A percentile compares a stretch with the other conserved stretches of the same genome.
Evolutionary conservation across 2,888 invertebrate species (phyloP).

Genomic region (Acronicta leporina): DNA sequence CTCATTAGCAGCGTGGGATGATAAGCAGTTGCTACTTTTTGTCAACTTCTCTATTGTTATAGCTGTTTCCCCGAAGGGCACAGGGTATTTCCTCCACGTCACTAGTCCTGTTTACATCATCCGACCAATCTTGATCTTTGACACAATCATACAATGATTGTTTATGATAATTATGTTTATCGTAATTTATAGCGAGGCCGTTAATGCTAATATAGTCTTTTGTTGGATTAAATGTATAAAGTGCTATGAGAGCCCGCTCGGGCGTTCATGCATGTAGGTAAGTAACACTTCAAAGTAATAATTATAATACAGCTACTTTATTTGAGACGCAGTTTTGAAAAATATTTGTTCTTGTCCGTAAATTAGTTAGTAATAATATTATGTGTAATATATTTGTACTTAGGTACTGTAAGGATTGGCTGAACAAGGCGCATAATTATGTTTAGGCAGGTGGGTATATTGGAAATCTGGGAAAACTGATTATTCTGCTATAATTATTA

Average conservation of each 20-base stretch:
- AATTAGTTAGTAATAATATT: constrained; percentile 15
- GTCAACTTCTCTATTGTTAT: constrained; percentile 21
- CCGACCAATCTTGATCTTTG: constrained; percentile 59
- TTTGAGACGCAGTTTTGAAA: constrained; percentile 22
- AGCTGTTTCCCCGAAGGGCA: constrained; percentile 10
- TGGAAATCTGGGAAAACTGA: constrained; percentile 21
- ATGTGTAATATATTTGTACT: constrained; percentile 33
- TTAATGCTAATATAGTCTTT: constrained; percentile 38
- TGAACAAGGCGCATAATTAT: constrained; percentile 12
- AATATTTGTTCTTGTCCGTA: constrained; percentile 26
- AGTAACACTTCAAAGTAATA: constrained; percentile 30
- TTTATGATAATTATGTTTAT: constrained; percentile 54
- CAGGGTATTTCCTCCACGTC: constrained; percentile 20
- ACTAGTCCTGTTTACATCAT: constrained; percentile 29
- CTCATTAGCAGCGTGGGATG: constrained; percentile 1
- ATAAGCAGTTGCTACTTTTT: constrained; percentile 11
- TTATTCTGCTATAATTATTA: too few species aligned
- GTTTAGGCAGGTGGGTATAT: constrained; percentile 20
- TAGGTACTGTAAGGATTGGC: constrained; percentile 26
- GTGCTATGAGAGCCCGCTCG: constrained; percentile 7
- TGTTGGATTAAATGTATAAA: constrained; percentile 37
- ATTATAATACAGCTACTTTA: constrained; percentile 17
- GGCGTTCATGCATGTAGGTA: constrained; percentile 18
- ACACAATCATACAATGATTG: constrained; percentile 47
- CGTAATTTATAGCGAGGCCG: constrained; percentile 34